These are phyloP conservation scores for Chrysolina haemoptera DNA, from an alignment of 2,888 invertebrate genomes.

Conservation along the genomic window DNA sequence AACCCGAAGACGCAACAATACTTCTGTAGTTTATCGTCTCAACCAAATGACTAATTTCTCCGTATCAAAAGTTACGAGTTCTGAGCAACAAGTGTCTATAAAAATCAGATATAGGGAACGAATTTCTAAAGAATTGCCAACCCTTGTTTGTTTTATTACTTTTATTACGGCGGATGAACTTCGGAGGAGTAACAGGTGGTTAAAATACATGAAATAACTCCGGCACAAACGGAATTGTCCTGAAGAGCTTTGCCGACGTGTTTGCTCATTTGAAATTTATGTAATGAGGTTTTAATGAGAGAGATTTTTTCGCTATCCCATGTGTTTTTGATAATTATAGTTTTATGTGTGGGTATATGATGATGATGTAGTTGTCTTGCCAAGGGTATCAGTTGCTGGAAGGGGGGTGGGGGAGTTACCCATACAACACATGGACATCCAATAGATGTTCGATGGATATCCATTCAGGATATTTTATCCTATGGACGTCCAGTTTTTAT, in stretches of 20 bases:
- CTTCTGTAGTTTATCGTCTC: background rate
- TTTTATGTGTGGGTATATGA: background rate
- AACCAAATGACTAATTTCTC: background rate
- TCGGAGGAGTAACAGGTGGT: constrained; percentile 66
- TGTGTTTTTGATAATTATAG: background rate
- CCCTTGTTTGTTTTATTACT: constrained; percentile 68
- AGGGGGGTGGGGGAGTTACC: too few relatives aligned
- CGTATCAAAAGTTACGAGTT: constrained; percentile 29
- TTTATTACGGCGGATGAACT: constrained; percentile 65
- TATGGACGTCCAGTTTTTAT: too few relatives aligned
- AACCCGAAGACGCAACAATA: too few relatives aligned
- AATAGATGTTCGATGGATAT: too few relatives aligned
- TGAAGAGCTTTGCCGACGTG: constrained; percentile 25
- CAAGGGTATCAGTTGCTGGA: too few relatives aligned
- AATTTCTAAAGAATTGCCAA: constrained; percentile 66
- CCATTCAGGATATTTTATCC: too few relatives aligned
- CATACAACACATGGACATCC: too few relatives aligned
- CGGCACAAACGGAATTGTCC: constrained; percentile 58
- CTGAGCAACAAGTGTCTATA: constrained; percentile 68
- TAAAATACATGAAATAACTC: constrained; percentile 69
- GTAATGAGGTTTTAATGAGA: background rate
- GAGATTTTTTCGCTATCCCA: background rate
- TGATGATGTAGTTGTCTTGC: too few relatives aligned
- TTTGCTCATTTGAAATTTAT: constrained; percentile 7
- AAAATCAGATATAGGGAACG: constrained; percentile 67